Conservation (phyloP, 2,888 invertebrate species). For the Pemphredon lugubris region DNA sequence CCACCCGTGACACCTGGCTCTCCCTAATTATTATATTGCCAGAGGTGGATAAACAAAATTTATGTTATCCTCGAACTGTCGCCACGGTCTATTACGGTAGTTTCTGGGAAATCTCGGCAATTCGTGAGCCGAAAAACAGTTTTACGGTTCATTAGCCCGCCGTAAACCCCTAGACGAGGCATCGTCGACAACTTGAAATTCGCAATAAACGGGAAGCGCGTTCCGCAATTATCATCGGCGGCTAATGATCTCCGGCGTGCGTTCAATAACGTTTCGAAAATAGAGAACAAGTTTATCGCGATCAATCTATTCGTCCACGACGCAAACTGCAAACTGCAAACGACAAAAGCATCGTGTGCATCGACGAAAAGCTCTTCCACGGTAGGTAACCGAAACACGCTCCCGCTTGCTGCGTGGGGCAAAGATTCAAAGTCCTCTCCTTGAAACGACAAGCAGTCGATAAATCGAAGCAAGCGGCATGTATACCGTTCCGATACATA, state of each 20-base stretch:
- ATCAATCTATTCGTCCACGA: not conserved
- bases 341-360: not conserved
- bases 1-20: conserved; percentile 25
- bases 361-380: not conserved
- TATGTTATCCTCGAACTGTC: not conserved
- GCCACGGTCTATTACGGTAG: not conserved
- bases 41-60: conserved; percentile 1
- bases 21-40: conserved; percentile 34
- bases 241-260: not conserved
- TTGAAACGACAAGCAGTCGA: conserved; percentile 22
- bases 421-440: conserved; percentile 6
- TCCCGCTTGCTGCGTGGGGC: not conserved
- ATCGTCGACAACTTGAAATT: conserved; percentile 31
- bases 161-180: conserved; percentile 34
- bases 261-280: not conserved
- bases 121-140: not conserved
- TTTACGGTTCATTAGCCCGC: conserved; percentile 30
- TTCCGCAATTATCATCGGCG: too few relatives aligned
- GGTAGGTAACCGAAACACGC: not conserved
- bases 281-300: not conserved
- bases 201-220: too few relatives aligned
- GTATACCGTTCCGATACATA: conserved; percentile 26
- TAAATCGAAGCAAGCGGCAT: conserved; percentile 43
- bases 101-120: conserved; percentile 13
- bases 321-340: not conserved